These are phyloP conservation scores for Cantharis lateralis DNA, from an alignment of 2,888 invertebrate species.

Conservation along the genomic window DNA sequence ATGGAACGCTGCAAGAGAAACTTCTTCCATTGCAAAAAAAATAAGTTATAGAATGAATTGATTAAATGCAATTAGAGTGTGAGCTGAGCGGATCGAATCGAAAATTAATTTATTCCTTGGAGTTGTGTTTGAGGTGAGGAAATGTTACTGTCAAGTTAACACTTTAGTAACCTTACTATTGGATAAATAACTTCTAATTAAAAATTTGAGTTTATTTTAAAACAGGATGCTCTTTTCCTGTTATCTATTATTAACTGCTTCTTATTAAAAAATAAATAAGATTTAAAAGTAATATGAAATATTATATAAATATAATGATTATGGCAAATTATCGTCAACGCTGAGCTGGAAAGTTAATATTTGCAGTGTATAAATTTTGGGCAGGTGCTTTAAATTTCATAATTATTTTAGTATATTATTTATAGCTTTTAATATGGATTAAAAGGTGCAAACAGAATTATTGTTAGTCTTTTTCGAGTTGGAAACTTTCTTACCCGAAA, in stretches of 20 bases:
- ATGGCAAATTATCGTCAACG: neutral
- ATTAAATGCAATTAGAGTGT: neutral
- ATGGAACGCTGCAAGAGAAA: neutral
- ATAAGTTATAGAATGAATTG: neutral
- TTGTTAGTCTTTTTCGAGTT: neutral
- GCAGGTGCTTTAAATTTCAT: neutral
- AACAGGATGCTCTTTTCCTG: conserved; percentile 2
- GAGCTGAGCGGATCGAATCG: neutral
- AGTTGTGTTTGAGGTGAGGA: neutral
- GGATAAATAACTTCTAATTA: neutral
- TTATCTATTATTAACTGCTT: neutral
- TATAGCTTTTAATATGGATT: too few relatives aligned
- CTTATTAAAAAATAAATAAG: neutral
- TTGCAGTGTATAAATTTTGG: neutral
- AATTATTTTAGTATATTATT: neutral
- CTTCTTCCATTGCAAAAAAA: neutral
- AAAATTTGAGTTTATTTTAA: conserved; percentile 2
- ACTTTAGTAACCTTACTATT: neutral
- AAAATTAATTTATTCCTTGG: neutral
- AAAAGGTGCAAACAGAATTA: neutral
- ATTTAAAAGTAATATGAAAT: neutral
- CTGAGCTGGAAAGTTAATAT: neutral
- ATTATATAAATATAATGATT: neutral
- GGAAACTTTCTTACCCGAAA: neutral
- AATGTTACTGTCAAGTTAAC: neutral